Evolutionary conservation across 1,140 invertebrate species (phyloP).

Genomic region (Stenopsyche tienmushanensis): DNA sequence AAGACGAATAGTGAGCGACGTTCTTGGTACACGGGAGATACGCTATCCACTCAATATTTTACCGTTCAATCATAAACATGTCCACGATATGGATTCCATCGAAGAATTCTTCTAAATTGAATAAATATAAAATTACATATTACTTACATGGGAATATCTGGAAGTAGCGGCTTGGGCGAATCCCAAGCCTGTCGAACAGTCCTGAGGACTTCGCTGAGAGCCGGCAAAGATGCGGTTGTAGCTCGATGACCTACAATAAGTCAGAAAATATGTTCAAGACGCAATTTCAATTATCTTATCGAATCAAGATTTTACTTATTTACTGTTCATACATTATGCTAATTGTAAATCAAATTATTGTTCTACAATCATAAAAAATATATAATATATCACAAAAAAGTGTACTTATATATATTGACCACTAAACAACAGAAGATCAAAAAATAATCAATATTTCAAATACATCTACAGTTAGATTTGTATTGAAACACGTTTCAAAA

Average conservation of each 20-base stretch:
- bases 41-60: too few species aligned
- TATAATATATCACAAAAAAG: not conserved
- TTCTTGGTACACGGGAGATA: too few species aligned
- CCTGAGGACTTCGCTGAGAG: slow-evolving; percentile 37
- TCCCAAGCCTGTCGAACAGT: slow-evolving; percentile 41
- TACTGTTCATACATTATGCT: not conserved
- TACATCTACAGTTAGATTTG: too few species aligned
- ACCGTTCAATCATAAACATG: too few species aligned
- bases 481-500: too few species aligned
- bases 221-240: slow-evolving; percentile 31
- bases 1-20: too few species aligned
- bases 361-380: slow-evolving; percentile 2
- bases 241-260: slow-evolving; percentile 35
- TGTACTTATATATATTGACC: too few species aligned
- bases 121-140: not conserved
- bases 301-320: not conserved
- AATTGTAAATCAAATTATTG: too few species aligned
- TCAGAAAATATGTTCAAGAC: not conserved
- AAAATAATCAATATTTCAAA: too few species aligned
- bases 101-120: not conserved
- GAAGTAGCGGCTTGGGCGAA: slow-evolving; percentile 31
- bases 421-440: too few species aligned
- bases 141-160: slow-evolving; percentile 14
- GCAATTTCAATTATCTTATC: not conserved
- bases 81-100: too few species aligned